phyloP scores from a whole-genome alignment of 1,140 invertebrate genomes.

The Tenebrio molitor region DNA sequence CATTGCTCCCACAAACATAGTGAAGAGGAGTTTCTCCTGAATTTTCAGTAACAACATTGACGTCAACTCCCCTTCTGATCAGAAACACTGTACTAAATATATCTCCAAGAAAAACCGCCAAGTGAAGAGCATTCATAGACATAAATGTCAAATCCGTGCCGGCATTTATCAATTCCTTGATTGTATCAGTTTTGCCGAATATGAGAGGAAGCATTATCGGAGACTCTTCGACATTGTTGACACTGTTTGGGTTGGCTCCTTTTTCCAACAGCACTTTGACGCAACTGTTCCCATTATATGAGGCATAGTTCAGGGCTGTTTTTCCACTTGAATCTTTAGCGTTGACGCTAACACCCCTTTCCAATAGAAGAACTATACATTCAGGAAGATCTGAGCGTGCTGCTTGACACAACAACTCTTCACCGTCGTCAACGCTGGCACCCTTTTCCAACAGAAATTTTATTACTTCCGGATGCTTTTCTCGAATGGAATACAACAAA shows the following conservation, averaged over 20 bases:
- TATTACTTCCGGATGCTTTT: not conserved
- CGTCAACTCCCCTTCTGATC: not conserved
- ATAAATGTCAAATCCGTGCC: not conserved
- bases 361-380: slow-evolving; percentile 47
- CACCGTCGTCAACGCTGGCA: not conserved
- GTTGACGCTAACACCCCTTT: slow-evolving; percentile 46
- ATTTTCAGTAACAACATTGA: not conserved
- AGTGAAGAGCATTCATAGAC: not conserved
- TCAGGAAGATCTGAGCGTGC: slow-evolving; percentile 37
- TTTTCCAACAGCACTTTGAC: slow-evolving; percentile 48
- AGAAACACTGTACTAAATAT: not conserved
- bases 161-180: not conserved
- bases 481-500: not conserved
- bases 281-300: slow-evolving; percentile 44
- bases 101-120: not conserved
- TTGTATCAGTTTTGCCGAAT: not conserved
- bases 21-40: not conserved
- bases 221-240: slow-evolving; percentile 42
- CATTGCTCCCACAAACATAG: not conserved
- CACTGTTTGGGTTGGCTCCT: slow-evolving; percentile 46
- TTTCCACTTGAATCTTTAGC: slow-evolving; percentile 38
- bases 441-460: not conserved
- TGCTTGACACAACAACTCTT: slow-evolving; percentile 47
- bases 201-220: not conserved
- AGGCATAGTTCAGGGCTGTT: slow-evolving; percentile 46